phyloP scores from a whole-genome alignment of 1,140 invertebrate species.

The Metaphire vulgaris region DNA sequence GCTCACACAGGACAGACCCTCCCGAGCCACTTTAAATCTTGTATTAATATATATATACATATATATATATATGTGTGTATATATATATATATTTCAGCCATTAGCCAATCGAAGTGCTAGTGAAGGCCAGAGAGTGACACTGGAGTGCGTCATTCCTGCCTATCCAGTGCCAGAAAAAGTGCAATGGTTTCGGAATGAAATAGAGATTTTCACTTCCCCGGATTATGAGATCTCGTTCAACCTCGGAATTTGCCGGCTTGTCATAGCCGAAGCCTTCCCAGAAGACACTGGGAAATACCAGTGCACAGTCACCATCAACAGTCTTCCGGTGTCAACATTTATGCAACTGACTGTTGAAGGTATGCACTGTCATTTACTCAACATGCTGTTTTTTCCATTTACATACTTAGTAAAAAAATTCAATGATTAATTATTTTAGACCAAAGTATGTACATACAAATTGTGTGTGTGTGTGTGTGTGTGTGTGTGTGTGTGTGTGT shows the following conservation, averaged over 20 bases:
- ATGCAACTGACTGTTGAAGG: conserved; percentile 42
- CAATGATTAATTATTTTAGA: too few species aligned
- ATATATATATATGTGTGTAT: too few species aligned
- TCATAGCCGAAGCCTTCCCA: conserved; percentile 90
- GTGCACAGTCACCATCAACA: conserved; percentile 79
- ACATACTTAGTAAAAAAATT: too few species aligned
- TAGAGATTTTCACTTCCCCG: conserved; percentile 40
- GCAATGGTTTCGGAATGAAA: conserved; percentile 32
- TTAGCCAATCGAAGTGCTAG: conserved; percentile 6
- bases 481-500: too few species aligned
- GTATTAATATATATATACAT: too few species aligned
- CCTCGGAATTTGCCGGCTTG: conserved; percentile 58
- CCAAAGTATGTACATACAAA: too few species aligned
- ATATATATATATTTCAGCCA: too few species aligned
- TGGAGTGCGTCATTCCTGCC: conserved; percentile 28
- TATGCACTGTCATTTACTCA: too few species aligned
- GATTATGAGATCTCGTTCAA: conserved; percentile 44
- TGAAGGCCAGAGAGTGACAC: conserved; percentile 31
- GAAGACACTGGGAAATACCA: conserved; percentile 87
- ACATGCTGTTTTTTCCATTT: too few species aligned
- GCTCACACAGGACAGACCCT: too few species aligned
- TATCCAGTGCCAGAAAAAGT: conserved; percentile 29
- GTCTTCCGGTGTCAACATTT: conserved; percentile 64
- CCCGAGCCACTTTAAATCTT: too few species aligned
- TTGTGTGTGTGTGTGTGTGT: too few species aligned